Percentiles rank a stretch among this genome's conserved stretches.
phyloP scores from a whole-genome alignment of 2,113 vertebrate genomes.

The Apodemus speciosus region DNA sequence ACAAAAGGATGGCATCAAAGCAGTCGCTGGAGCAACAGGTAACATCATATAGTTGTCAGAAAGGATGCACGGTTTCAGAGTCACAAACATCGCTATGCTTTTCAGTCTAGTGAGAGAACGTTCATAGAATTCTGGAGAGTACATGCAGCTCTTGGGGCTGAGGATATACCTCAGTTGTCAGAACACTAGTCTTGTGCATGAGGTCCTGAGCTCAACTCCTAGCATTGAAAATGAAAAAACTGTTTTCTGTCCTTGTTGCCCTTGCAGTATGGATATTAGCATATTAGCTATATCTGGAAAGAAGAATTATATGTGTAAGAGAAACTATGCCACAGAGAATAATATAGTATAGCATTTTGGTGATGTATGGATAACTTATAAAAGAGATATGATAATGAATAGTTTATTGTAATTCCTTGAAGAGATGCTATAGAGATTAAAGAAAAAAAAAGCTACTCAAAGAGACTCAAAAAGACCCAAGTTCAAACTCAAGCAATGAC shows the following conservation, averaged over 20 bases:
- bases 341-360: not conserved
- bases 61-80: not conserved
- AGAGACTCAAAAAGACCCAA: not conserved
- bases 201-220: not conserved
- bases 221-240: not conserved
- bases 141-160: not conserved
- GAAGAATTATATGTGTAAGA: not conserved
- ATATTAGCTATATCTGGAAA: not conserved
- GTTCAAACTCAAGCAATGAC: not conserved
- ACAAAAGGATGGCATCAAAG: constrained; percentile 38
- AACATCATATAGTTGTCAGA: constrained; percentile 7
- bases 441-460: not conserved
- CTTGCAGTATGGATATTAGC: not conserved
- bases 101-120: not conserved
- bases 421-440: not conserved
- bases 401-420: not conserved
- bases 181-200: not conserved
- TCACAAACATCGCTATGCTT: not conserved
- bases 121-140: constrained; percentile 1
- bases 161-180: not conserved
- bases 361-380: fast-evolving
- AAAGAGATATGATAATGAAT: not conserved
- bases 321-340: not conserved
- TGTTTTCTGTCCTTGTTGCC: not conserved
- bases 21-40: not conserved